Conservation (phyloP, 92 coral and sea anemone species). For the Zoanthus solanderi region DNA sequence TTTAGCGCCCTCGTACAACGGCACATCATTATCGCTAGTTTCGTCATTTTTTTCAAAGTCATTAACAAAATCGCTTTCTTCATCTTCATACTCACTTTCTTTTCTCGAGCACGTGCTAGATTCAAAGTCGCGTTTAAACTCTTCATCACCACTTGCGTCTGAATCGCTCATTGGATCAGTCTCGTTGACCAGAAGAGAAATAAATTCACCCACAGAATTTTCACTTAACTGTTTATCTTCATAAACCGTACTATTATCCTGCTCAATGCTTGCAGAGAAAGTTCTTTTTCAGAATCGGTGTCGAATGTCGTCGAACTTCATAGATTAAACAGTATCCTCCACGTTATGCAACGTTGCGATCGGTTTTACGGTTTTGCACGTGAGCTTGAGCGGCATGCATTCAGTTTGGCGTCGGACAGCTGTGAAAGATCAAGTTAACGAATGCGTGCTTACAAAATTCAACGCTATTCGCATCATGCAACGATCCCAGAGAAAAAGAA, state of each 20-base stretch:
- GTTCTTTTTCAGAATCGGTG: neutral
- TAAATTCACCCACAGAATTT: neutral
- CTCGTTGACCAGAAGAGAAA: neutral
- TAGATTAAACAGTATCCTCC: neutral
- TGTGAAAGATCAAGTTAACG: neutral
- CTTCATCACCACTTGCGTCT: neutral
- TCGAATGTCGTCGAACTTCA: neutral
- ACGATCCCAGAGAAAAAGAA: conserved; percentile 46
- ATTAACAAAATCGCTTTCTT: conserved; percentile 3
- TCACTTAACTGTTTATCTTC: neutral
- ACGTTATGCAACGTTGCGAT: neutral
- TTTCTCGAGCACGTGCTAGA: neutral
- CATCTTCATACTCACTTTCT: conserved; percentile 29
- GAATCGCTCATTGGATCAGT: neutral
- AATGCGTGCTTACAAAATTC: neutral
- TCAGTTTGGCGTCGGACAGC: neutral
- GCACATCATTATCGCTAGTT: conserved; percentile 35
- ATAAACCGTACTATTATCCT: neutral
- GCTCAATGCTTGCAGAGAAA: neutral
- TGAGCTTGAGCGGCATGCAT: neutral
- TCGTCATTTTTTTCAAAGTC: neutral
- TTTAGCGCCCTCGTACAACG: conserved; percentile 58
- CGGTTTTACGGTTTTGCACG: neutral
- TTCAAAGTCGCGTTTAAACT: neutral
- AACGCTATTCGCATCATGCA: conserved; percentile 34